Evolutionary conservation across 2,797 vertebrate species (phyloP).

Genomic region (Loris lydekkerianus): DNA sequence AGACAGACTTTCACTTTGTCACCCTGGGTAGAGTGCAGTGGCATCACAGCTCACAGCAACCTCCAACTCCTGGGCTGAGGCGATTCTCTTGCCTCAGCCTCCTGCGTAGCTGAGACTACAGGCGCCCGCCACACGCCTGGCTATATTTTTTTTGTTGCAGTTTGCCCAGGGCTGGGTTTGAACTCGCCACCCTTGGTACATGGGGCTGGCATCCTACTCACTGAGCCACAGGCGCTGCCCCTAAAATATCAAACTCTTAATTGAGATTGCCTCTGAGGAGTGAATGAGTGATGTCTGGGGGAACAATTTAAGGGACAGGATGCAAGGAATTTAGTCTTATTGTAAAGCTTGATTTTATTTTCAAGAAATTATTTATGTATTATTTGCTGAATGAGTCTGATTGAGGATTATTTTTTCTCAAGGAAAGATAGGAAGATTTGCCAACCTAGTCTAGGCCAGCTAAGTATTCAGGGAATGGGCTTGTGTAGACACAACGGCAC

Average conservation of each 20-base stretch:
- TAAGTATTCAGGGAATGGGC: neutral
- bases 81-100: too few species aligned
- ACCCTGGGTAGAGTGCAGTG: too few species aligned
- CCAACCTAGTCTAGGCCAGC: neutral
- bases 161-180: too few species aligned
- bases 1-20: too few species aligned
- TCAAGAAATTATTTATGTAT: neutral
- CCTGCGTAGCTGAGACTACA: too few species aligned
- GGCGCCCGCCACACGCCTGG: too few species aligned
- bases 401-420: neutral
- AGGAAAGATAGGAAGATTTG: neutral
- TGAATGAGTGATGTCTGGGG: neutral
- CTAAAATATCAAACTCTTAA: neutral
- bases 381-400: neutral
- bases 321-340: neutral
- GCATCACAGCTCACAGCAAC: too few species aligned
- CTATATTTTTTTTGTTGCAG: too few species aligned
- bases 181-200: too few species aligned
- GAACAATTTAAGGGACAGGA: neutral
- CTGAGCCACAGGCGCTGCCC: too few species aligned
- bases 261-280: neutral
- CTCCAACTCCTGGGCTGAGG: too few species aligned
- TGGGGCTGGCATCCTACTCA: too few species aligned
- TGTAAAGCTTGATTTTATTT: conserved; percentile 28
- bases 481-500: neutral